These are phyloP conservation scores for Leptinotarsa rubiginosa DNA, from an alignment of 2,888 invertebrate genomes.

Conservation along the genomic window DNA sequence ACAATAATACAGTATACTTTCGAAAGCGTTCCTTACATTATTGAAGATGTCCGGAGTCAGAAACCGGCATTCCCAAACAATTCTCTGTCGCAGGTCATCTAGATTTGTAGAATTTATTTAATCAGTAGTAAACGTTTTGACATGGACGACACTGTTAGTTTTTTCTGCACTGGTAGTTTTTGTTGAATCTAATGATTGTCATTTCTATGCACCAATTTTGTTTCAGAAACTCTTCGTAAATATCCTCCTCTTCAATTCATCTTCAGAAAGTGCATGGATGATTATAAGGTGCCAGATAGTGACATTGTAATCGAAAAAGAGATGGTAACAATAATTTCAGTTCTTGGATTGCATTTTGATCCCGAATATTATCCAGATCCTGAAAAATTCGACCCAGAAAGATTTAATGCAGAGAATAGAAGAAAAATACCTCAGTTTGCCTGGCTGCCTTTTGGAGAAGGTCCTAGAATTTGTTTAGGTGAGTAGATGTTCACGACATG, in stretches of 20 bases:
- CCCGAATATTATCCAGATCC: constrained; percentile 51
- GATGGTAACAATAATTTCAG: constrained; percentile 45
- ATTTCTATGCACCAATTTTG: neutral
- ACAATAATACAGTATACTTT: no score
- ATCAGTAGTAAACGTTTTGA: no score
- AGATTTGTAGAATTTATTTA: no score
- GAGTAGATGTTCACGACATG: neutral
- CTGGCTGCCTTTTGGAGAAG: constrained; percentile 53
- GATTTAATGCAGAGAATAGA: constrained; percentile 49
- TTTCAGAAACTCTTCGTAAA: constrained; percentile 47
- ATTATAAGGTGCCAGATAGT: constrained; percentile 49
- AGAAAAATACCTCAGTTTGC: constrained; percentile 35
- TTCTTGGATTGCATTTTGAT: constrained; percentile 48
- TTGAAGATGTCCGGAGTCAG: no score
- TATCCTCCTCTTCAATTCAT: constrained; percentile 47
- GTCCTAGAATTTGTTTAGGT: constrained; percentile 55
- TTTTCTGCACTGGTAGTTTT: no score
- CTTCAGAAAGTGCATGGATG: constrained; percentile 46
- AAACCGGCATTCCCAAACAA: no score
- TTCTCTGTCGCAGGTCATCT: no score
- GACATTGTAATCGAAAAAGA: constrained; percentile 51
- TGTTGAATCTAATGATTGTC: no score
- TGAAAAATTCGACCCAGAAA: constrained; percentile 50
- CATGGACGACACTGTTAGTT: no score
- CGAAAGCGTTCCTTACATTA: no score